A percentile compares a stretch with the other conserved stretches of the same genome.
Evolutionary conservation across 2,888 invertebrate species (phyloP).

Genomic region (Monoplex corrugatus): DNA sequence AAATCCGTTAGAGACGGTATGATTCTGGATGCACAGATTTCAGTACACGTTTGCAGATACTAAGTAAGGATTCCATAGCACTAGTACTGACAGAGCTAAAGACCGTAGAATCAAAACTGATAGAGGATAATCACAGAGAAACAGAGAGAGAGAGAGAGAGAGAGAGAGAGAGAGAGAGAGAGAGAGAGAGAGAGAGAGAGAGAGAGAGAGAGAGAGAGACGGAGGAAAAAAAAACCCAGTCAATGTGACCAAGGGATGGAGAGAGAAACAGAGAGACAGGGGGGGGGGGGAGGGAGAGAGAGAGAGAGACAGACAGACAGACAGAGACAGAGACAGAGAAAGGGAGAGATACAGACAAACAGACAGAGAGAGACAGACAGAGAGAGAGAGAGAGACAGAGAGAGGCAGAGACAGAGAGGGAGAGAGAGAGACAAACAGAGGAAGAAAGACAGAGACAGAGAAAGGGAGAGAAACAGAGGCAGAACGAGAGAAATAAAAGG

Average conservation of each 20-base stretch:
- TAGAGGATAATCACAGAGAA: neutral
- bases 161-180: constrained; percentile 5
- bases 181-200: neutral
- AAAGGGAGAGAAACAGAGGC: neutral
- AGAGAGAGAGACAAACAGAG: constrained; percentile 2
- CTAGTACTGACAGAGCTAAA: too few species aligned
- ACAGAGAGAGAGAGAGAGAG: neutral
- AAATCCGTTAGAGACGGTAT: too few species aligned
- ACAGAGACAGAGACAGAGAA: neutral
- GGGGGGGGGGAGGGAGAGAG: neutral
- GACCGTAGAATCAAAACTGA: too few species aligned
- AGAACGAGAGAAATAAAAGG: neutral
- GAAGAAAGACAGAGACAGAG: neutral
- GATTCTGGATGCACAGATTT: too few species aligned
- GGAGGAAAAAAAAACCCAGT: too few species aligned
- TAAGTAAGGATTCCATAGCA: too few species aligned
- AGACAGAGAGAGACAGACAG: constrained; percentile 3
- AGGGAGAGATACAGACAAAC: neutral
- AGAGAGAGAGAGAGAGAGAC: constrained; percentile 7
- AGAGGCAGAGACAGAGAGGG: neutral
- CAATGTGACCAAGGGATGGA: too few species aligned
- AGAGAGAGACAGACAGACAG: neutral
- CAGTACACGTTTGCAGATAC: too few species aligned
- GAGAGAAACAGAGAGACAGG: constrained; percentile 1
- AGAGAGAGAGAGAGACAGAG: neutral